Evolutionary conservation across 2,797 vertebrate species (phyloP), one percentile per base, ranked within the genome.

Genomic region (Neoniphon sammara): DNA sequence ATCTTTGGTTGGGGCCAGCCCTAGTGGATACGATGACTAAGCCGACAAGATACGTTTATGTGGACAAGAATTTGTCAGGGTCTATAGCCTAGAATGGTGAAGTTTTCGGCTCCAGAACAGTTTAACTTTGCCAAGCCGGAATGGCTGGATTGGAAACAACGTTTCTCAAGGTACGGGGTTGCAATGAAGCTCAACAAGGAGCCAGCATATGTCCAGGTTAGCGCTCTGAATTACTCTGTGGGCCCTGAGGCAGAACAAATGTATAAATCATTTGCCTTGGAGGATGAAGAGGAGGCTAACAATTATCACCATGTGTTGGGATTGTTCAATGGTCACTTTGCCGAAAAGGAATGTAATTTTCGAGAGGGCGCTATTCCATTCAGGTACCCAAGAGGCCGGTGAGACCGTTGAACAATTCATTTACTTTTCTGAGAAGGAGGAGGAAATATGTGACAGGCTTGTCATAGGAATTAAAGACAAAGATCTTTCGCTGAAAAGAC

Each of bases 71-170:
- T 50, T 50, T 31, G 49, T 56, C 54, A 56, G 25, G 27, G 54
- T 27, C 17, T 25, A 25, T 12, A 12, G 25, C 4, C 21, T 10
- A 30, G 54, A 30, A 61, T 61, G 59, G 39, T 39, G 0, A 61
- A 46, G 57, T 61, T 61, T 61, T 46, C 21, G 3, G 36, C 59
- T 18, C 59, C 39, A 20, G 59, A 61, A 20, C 59, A 61, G 59
- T 46, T 61, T 7, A 27, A 44, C 6, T 39, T 60, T n/a, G 31
- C 57, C 15, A 60, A 60, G 34, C 57, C 57, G 31, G 57, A 60
- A 15, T 60, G 57, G 57, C 57, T n/a, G 2, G 10, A 39, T 10
- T 61, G 36, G 20, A 61, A 61, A 27, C 59, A 59, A 59, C 31
- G 39, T 15, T 46, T 61, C 5, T 17, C 21, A 2, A 44, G 20